Percentiles rank a stretch among this genome's conserved stretches.
These are phyloP conservation scores for Petaurus breviceps DNA, from an alignment of 2,113 vertebrate genomes.

Conservation along the genomic window DNA sequence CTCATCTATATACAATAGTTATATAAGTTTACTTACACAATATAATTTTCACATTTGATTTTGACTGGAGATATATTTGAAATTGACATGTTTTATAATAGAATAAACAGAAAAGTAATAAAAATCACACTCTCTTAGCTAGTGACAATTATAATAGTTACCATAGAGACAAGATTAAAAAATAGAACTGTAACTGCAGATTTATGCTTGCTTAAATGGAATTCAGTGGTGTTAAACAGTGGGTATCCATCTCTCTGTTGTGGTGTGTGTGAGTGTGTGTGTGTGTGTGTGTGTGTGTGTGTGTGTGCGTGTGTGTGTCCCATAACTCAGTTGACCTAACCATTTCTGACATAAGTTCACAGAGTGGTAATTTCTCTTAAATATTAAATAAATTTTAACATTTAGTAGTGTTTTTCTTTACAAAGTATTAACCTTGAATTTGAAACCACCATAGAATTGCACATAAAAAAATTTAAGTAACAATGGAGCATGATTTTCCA, in stretches of 20 bases:
- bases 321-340: not conserved
- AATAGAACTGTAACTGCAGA: constrained; percentile 35
- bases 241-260: not conserved
- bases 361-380: not conserved
- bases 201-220: constrained; percentile 5
- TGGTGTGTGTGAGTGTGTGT: not conserved
- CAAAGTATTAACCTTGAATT: not conserved
- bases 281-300: not conserved
- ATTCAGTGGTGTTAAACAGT: constrained; percentile 24
- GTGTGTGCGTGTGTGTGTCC: too few species aligned
- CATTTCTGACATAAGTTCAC: not conserved
- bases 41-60: not conserved
- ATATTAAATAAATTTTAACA: not conserved
- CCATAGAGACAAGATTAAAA: constrained; percentile 64
- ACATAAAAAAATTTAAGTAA: not conserved
- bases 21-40: not conserved
- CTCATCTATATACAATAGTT: not conserved
- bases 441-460: not conserved
- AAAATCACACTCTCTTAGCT: constrained; percentile 11
- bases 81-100: constrained; percentile 14
- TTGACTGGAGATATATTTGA: not conserved
- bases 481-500: not conserved
- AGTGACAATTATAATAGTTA: constrained; percentile 44
- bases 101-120: not conserved
- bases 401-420: not conserved